phyloP scores from a whole-genome alignment of 64 coral and sea anemone species.

The Hydrozoanthus tunicans region DNA sequence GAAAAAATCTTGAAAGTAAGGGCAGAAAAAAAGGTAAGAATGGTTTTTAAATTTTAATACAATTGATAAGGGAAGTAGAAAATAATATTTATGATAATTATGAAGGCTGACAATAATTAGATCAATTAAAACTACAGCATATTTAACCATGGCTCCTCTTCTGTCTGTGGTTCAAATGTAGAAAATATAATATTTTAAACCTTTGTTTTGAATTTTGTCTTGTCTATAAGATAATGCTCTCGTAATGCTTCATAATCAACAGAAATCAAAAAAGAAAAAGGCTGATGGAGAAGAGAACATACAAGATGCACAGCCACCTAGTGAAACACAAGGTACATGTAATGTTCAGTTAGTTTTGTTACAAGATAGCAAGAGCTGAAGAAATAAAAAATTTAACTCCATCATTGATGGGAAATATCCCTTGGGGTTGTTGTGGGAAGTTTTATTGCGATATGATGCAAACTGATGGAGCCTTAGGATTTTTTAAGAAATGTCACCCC shows the following conservation, averaged over 20 bases:
- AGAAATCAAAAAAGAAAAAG: slow-evolving; percentile 57
- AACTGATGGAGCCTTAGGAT: too few species aligned
- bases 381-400: too few species aligned
- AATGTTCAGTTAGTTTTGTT: not conserved
- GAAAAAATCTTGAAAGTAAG: slow-evolving; percentile 76
- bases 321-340: slow-evolving; percentile 14
- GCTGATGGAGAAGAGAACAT: not conserved
- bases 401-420: too few species aligned
- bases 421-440: too few species aligned
- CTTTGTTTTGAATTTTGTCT: not conserved
- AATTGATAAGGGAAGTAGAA: not conserved
- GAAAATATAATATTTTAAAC: not conserved
- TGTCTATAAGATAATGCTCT: too few species aligned
- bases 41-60: not conserved
- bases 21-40: slow-evolving; percentile 58
- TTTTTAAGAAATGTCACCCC: too few species aligned
- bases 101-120: too few species aligned
- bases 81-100: too few species aligned
- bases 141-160: too few species aligned
- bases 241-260: not conserved
- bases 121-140: too few species aligned
- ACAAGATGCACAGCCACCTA: not conserved
- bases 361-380: not conserved
- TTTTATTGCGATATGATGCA: too few species aligned
- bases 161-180: too few species aligned